These are phyloP conservation scores for Microtus ochrogaster DNA, from an alignment of 2,113 vertebrate species.

Conservation along the genomic window DNA sequence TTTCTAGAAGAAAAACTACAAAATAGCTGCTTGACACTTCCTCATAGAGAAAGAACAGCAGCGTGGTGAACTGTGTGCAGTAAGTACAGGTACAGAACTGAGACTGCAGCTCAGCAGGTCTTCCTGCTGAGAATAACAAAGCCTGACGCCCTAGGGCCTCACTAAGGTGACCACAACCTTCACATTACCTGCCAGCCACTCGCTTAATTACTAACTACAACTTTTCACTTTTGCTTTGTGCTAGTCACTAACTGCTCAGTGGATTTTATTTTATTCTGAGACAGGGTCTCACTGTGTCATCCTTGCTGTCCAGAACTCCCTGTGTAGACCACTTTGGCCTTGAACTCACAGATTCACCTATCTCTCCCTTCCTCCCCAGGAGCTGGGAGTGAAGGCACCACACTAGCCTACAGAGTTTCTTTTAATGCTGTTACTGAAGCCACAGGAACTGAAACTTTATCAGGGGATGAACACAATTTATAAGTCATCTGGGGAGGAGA, in stretches of 20 bases:
- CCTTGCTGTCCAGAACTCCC: not conserved
- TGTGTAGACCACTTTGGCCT: not conserved
- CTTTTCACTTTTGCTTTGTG: constrained; percentile 25
- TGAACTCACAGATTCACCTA: not conserved
- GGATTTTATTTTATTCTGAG: not conserved
- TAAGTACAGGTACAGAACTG: not conserved
- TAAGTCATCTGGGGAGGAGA: fast-evolving
- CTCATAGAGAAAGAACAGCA: not conserved
- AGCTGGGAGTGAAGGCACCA: not conserved
- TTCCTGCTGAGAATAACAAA: constrained; percentile 23
- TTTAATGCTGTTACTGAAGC: not conserved
- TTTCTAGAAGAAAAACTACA: constrained; percentile 37
- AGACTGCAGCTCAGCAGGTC: not conserved
- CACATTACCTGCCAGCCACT: not conserved
- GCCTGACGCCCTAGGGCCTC: not conserved
- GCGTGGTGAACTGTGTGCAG: not conserved
- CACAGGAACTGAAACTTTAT: not conserved
- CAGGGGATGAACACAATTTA: not conserved
- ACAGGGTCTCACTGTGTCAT: not conserved
- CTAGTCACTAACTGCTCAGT: constrained; percentile 6
- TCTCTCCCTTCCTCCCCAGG: not conserved
- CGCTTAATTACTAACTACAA: not conserved
- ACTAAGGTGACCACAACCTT: not conserved
- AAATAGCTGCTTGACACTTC: not conserved
- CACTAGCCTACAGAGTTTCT: not conserved